phyloP scores from a whole-genome alignment of 2,113 vertebrate species.

The Carlito syrichta region DNA sequence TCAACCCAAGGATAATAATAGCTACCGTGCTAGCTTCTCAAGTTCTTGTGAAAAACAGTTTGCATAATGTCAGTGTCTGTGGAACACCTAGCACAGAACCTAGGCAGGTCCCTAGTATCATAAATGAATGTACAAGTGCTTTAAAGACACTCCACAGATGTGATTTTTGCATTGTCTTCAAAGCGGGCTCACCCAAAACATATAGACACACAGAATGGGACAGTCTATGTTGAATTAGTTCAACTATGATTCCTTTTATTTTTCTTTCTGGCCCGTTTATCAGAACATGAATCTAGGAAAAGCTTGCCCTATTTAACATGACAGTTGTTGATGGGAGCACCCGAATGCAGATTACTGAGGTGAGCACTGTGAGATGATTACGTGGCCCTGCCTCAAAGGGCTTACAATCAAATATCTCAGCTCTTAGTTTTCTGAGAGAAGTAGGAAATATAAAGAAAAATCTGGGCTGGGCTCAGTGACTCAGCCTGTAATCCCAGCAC shows the following conservation, averaged over 20 bases:
- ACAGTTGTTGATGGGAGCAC: background rate
- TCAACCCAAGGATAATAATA: background rate
- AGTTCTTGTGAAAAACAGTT: background rate
- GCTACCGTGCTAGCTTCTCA: background rate
- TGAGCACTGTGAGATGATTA: background rate
- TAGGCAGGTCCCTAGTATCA: background rate
- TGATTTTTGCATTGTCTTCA: background rate
- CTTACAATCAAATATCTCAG: background rate
- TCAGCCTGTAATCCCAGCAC: no score
- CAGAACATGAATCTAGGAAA: background rate
- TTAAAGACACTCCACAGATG: background rate
- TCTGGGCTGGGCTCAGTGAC: no score
- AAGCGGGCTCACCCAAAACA: background rate
- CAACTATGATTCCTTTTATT: background rate
- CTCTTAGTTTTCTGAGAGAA: background rate
- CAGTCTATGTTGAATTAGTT: background rate
- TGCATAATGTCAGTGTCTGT: background rate
- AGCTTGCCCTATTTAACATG: background rate
- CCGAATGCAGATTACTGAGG: rapidly evolving
- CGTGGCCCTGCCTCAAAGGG: background rate
- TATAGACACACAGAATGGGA: background rate
- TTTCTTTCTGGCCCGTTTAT: background rate
- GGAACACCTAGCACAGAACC: background rate
- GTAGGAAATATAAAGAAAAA: background rate
- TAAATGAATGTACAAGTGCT: background rate